Base-by-base conservation (phyloP, 2,113 vertebrate genomes). In the Heterotilapia buettikoferi region DNA sequence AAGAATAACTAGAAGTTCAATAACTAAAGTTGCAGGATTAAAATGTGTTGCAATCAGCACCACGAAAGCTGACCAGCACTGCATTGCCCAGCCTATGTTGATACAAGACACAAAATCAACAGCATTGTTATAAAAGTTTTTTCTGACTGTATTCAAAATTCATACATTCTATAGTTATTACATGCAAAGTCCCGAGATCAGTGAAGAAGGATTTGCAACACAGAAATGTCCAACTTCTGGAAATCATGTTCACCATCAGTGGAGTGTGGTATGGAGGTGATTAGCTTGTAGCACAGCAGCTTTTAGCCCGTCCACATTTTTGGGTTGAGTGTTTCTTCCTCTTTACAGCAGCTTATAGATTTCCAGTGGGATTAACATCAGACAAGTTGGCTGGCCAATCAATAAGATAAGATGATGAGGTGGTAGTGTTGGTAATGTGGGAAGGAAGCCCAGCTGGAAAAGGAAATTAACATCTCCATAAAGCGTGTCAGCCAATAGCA, bases 71-170 rank as follows among this genome's bases (percentile, higher is more conserved):
- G n/a, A 16, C 38, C 38, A 3, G 36, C 66, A 71, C 13, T 43
- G 66, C 3, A 61, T 10, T 61, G 8, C 0, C 26, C 5, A 1
- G 13, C 7, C 66, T 6, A 14, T 16, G 7, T 71, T 71, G 9
- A 66, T 38, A 1, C 18, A n/a, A 36, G 61, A 66, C 66, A 73
- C 38, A 43, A 43, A 43, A 43, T 24, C 38, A 24, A 50, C 29
- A 36, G 6, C 38, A 40, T 47, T 21, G 21, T 85, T 45, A 21
- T 66, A 63, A 66, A 66, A 13, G 61, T n/a, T 66, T 7, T 66
- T 66, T 66, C 18, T 66, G 61, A 66, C 33, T 66, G 33, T 14
- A 43, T 43, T 24, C n/a, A 71, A 16, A 71, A 71, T 0, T 24
- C 1, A 71, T 43, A 26, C 3, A 8, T n/a, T 66, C 33, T 38